These are phyloP conservation scores for Noctua janthina DNA, from an alignment of 2,888 invertebrate genomes.

Conservation along the genomic window DNA sequence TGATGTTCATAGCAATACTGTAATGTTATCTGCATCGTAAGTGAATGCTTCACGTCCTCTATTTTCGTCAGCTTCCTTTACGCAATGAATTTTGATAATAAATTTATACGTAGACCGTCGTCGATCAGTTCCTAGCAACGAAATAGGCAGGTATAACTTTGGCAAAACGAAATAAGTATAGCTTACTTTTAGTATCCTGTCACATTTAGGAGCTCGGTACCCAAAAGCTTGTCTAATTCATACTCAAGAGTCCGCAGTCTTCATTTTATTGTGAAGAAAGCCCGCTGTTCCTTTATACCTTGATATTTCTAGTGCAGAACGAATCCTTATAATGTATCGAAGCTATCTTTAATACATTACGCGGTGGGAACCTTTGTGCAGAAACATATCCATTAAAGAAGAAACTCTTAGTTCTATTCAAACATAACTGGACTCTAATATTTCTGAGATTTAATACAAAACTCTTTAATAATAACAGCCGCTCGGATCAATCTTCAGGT, in stretches of 20 bases:
- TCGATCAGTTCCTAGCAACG: not conserved
- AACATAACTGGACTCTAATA: not conserved
- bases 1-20: no score
- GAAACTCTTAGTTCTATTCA: not conserved
- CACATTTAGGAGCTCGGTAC: not conserved
- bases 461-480: not conserved
- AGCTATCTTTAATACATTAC: slow-evolving; percentile 9
- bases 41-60: no score
- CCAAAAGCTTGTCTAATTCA: slow-evolving; percentile 14
- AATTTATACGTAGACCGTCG: no score
- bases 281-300: slow-evolving; percentile 8
- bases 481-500: no score
- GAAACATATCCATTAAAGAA: not conserved
- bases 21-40: no score
- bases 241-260: not conserved
- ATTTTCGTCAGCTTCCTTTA: no score
- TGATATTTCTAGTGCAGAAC: slow-evolving; percentile 7
- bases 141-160: not conserved
- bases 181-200: not conserved
- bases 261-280: slow-evolving; percentile 36
- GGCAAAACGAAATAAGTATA: not conserved
- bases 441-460: not conserved
- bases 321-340: slow-evolving; percentile 2
- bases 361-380: not conserved
- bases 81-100: no score